These are phyloP conservation scores for Lichenostomus cassidix DNA, from an alignment of 2,113 vertebrate genomes.

Conservation along the genomic window DNA sequence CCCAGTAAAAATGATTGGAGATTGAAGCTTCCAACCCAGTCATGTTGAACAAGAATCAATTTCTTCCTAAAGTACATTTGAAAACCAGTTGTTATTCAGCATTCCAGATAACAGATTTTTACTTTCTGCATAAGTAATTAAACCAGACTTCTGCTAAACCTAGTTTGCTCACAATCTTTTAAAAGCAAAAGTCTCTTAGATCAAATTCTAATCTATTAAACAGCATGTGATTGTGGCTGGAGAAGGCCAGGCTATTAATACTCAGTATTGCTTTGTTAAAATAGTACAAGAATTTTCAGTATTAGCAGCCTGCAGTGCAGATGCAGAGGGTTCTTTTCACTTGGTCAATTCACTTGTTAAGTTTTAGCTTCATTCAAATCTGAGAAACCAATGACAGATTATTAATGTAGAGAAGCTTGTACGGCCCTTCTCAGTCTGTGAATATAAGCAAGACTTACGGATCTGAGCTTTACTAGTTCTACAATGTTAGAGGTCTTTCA, in stretches of 20 bases:
- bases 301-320: background rate
- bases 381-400: background rate
- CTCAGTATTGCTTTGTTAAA: background rate
- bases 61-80: background rate
- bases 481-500: background rate
- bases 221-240: background rate
- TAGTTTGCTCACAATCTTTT: background rate
- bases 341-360: fast-evolving
- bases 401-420: background rate
- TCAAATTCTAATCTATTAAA: background rate
- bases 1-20: background rate
- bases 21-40: background rate
- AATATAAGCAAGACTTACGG: background rate
- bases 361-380: background rate
- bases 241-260: background rate
- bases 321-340: background rate
- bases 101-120: background rate
- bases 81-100: background rate
- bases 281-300: background rate
- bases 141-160: background rate
- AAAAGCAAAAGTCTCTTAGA: background rate
- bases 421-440: background rate
- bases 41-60: background rate
- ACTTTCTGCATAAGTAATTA: background rate
- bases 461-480: background rate